These are phyloP conservation scores for Dryomyza anilis DNA, from an alignment of 2,888 invertebrate species.

Conservation along the genomic window DNA sequence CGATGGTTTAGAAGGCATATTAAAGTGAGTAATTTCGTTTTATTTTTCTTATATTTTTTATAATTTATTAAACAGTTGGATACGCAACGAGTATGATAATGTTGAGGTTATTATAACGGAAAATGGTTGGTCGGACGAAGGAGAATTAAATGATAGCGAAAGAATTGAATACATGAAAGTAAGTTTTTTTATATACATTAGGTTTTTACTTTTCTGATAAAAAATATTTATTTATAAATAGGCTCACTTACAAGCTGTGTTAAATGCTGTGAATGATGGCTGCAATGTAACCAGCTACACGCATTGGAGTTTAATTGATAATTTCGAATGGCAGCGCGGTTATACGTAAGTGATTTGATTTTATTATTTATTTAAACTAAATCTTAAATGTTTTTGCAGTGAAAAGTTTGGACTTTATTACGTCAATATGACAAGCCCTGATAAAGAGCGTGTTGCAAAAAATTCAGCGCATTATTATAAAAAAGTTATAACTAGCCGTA, in stretches of 20 bases:
- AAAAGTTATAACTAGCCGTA: constrained; percentile 37
- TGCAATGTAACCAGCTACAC: constrained; percentile 49
- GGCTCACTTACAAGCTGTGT: constrained; percentile 47
- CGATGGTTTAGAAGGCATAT: constrained; percentile 43
- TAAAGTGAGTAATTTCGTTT: too few species aligned
- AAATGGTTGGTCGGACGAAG: constrained; percentile 65
- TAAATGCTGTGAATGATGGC: constrained; percentile 46
- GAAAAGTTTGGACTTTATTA: constrained; percentile 72
- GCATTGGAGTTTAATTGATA: constrained; percentile 53
- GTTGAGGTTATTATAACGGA: constrained; percentile 66
- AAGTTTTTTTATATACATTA: too few species aligned
- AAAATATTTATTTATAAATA: too few species aligned
- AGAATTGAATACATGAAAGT: constrained; percentile 53
- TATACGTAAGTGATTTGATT: constrained; percentile 45
- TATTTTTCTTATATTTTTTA: too few species aligned
- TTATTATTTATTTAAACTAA: constrained; percentile 3
- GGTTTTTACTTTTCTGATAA: too few species aligned
- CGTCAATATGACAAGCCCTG: constrained; percentile 69
- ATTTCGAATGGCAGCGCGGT: constrained; percentile 52
- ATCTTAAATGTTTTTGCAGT: constrained; percentile 60
- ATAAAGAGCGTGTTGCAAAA: constrained; percentile 68
- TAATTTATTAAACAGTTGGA: constrained; percentile 62
- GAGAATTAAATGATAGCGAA: constrained; percentile 54
- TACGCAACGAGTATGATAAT: constrained; percentile 65
- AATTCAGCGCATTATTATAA: constrained; percentile 62